Evolutionary conservation across 1,140 invertebrate species (phyloP).

Genomic region (Heliothis virescens): DNA sequence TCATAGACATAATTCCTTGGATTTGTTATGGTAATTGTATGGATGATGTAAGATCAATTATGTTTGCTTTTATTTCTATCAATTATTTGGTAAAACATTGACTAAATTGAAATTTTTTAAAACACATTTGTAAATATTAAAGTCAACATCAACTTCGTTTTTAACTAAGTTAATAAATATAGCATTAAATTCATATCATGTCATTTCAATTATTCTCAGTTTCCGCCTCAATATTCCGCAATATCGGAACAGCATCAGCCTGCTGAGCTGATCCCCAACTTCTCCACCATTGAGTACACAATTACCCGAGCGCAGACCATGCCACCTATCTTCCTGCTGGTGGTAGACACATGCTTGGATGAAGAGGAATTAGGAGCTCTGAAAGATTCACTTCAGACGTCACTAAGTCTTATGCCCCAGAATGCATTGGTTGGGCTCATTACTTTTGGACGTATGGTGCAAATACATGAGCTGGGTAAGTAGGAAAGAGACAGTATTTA

Average conservation of each 20-base stretch:
- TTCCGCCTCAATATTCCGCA: slow-evolving; percentile 99
- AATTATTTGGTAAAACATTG: too few relatives aligned
- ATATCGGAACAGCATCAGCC: slow-evolving; percentile 99
- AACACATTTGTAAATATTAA: too few relatives aligned
- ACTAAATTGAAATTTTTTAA: too few relatives aligned
- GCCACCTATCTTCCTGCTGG: slow-evolving; percentile 98
- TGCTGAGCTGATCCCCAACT: slow-evolving; percentile 98
- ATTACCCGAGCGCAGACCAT: slow-evolving; percentile 95
- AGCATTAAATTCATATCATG: too few relatives aligned
- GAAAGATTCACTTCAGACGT: slow-evolving; percentile 99
- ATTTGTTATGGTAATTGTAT: not conserved
- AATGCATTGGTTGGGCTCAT: slow-evolving; percentile 98
- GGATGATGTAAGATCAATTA: not conserved
- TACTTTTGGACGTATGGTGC: slow-evolving; percentile 99
- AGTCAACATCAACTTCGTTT: too few relatives aligned
- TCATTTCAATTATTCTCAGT: slow-evolving; percentile 81
- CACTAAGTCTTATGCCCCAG: slow-evolving; percentile 96
- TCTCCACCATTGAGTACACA: slow-evolving; percentile 99
- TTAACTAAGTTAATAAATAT: too few relatives aligned
- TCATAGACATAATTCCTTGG: not conserved
- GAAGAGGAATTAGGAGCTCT: slow-evolving; percentile 98
- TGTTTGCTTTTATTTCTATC: too few relatives aligned
- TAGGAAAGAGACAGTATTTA: not conserved
- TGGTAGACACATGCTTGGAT: slow-evolving; percentile 99
- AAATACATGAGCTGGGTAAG: slow-evolving; percentile 91